Evolutionary conservation across 35 echinoderm and acorn worm species (phyloP).

Genomic region (Chiridota heheva): DNA sequence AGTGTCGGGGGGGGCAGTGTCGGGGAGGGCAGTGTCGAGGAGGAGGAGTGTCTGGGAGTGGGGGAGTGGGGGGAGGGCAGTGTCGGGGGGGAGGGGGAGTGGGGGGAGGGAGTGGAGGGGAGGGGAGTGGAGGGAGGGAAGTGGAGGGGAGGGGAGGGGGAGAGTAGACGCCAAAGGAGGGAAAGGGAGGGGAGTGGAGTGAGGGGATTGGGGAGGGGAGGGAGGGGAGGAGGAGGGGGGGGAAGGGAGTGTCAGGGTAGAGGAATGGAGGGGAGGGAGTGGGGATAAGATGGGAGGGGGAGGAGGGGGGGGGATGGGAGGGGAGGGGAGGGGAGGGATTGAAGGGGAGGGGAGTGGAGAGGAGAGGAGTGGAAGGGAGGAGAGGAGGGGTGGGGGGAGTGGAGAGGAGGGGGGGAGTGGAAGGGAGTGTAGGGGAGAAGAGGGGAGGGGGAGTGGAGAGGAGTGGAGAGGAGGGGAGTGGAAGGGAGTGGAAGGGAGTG

Average conservation of each 20-base stretch:
- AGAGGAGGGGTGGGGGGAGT: not conserved
- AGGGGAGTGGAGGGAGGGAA: not conserved
- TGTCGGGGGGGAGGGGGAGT: not conserved
- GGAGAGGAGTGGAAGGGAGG: not conserved
- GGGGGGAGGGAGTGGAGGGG: not conserved
- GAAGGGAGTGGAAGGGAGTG: too few relatives aligned
- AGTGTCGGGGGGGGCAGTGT: not conserved
- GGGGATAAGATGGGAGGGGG: not conserved
- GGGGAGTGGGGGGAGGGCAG: not conserved
- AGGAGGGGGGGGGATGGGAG: not conserved
- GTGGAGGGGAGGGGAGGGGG: not conserved
- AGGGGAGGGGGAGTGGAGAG: too few relatives aligned
- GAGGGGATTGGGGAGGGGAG: not conserved
- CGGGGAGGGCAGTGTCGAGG: not conserved
- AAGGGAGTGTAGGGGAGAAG: too few relatives aligned
- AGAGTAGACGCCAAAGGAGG: not conserved
- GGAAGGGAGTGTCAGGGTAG: not conserved
- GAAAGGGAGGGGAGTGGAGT: not conserved
- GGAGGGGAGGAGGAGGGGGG: not conserved
- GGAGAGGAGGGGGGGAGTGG: not conserved
- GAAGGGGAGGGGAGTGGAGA: not conserved
- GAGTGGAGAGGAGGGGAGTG: too few relatives aligned
- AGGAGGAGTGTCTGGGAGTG: not conserved
- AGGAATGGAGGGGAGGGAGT: not conserved
- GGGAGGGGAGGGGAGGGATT: not conserved